These are phyloP conservation scores for Nephrotoma guestfalica DNA, from an alignment of 2,888 invertebrate genomes.

Conservation along the genomic window DNA sequence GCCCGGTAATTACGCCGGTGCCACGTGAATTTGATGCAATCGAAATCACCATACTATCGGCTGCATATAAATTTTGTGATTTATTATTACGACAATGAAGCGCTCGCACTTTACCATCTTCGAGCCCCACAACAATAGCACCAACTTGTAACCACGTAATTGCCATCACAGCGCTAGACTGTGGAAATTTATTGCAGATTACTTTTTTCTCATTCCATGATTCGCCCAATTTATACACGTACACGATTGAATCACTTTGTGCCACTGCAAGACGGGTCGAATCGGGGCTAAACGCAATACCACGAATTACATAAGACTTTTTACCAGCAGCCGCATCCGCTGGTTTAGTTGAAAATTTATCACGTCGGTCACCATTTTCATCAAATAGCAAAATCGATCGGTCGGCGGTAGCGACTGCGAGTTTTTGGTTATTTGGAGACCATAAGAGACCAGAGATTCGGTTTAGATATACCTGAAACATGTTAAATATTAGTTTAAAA, in stretches of 20 bases:
- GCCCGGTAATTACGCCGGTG: constrained; percentile 76
- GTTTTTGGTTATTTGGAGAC: constrained; percentile 86
- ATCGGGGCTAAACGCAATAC: constrained; percentile 85
- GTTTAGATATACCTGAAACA: constrained; percentile 36
- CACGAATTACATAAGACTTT: constrained; percentile 73
- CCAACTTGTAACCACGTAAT: constrained; percentile 73
- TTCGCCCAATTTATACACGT: constrained; percentile 93
- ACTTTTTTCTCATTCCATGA: constrained; percentile 97
- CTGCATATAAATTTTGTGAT: constrained; percentile 77
- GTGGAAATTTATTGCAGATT: constrained; percentile 93
- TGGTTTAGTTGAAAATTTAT: constrained; percentile 93
- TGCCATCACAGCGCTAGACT: constrained; percentile 69
- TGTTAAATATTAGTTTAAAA: neutral
- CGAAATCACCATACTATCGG: constrained; percentile 76
- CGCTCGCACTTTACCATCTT: constrained; percentile 73
- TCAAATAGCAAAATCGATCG: constrained; percentile 80
- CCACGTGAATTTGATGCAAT: constrained; percentile 60
- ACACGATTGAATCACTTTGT: constrained; percentile 94
- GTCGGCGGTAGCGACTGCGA: constrained; percentile 88
- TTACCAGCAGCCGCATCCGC: constrained; percentile 83
- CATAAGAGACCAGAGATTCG: constrained; percentile 65
- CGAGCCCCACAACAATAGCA: constrained; percentile 58
- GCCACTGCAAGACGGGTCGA: constrained; percentile 92
- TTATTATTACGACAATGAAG: constrained; percentile 82
- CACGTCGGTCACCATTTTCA: constrained; percentile 74